phyloP scores from a whole-genome alignment of 2,113 vertebrate genomes.

The Agapornis roseicollis region DNA sequence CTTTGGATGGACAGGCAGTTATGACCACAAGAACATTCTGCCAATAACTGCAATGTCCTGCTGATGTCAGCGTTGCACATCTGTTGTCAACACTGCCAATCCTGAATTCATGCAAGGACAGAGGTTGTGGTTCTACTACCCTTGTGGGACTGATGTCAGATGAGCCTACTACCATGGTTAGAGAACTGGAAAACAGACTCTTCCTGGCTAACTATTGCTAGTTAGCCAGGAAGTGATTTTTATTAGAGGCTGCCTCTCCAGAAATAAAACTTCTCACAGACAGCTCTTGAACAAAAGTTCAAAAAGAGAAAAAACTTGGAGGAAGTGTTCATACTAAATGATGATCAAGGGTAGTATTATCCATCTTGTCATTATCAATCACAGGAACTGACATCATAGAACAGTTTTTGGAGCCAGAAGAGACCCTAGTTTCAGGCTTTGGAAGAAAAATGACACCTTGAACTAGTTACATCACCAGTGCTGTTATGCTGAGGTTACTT shows the following conservation, averaged over 20 bases:
- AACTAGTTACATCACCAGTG: background rate
- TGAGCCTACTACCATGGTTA: background rate
- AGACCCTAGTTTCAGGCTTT: background rate
- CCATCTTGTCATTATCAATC: background rate
- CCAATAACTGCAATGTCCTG: background rate
- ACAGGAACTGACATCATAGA: background rate
- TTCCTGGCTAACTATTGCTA: background rate
- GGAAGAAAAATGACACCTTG: background rate
- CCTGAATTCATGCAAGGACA: background rate
- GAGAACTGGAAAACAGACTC: background rate
- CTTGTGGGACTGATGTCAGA: background rate
- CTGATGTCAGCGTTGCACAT: background rate
- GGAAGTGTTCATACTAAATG: background rate
- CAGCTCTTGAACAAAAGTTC: background rate
- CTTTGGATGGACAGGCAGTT: conserved; percentile 28
- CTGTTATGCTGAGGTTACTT: background rate
- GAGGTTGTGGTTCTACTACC: background rate
- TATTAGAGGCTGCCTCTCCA: background rate
- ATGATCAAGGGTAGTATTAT: background rate
- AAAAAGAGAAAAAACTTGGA: background rate
- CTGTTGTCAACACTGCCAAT: background rate
- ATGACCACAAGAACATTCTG: background rate
- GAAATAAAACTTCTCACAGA: background rate
- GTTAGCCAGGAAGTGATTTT: background rate
- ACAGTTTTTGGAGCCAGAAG: background rate